Base-by-base conservation (phyloP, 2,888 invertebrate genomes). In the Dilophus febrilis region DNA sequence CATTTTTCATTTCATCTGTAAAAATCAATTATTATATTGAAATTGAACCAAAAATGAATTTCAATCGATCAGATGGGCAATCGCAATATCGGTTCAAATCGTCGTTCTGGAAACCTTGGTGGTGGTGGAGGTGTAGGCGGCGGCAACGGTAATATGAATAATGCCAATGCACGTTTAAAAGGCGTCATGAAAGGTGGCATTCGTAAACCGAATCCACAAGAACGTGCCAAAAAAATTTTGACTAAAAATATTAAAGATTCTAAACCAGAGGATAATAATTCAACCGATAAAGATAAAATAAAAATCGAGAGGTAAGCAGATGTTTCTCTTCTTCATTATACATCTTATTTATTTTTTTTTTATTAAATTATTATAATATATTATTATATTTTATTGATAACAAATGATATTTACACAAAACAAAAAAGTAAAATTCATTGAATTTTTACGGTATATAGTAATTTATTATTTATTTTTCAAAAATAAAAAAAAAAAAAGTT, bases 181-280 rank as follows among this genome's bases (percentile, higher is more conserved):
- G 33, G 35, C 29, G 34, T 8, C 30, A 35, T 40, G 30, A 42
- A 41, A 32, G 38, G 40, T 35, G 62, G 61, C 52, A 61, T 63
- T 58, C 62, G 62, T 52, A 63, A 63, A 56, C 63, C 61, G 56
- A 63, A 63, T 58, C 59, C 61, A 53, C 60, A 61, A 55, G 61
- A 61, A 59, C 61, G 62, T 57, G 61, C 62, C 53, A 63, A 63
- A 59, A 62, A 62, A 61, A 57, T 61, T 60, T 59, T 62, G 59
- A 61, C 61, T 54, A 62, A 63, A 59, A 63, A 63, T 59, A 59
- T 59, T 57, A 46, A 46, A 40, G 60, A 58, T 58, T 61, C 61
- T 59, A 46, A 42, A 31, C 61, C 61, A 55, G 61, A 61, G 59
- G 61, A 61, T 59, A 55, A 58, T 56, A 53, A 59, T 61, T 54